Conservation (phyloP, 2,113 vertebrate species). For the Gasterosteus nipponicus region DNA sequence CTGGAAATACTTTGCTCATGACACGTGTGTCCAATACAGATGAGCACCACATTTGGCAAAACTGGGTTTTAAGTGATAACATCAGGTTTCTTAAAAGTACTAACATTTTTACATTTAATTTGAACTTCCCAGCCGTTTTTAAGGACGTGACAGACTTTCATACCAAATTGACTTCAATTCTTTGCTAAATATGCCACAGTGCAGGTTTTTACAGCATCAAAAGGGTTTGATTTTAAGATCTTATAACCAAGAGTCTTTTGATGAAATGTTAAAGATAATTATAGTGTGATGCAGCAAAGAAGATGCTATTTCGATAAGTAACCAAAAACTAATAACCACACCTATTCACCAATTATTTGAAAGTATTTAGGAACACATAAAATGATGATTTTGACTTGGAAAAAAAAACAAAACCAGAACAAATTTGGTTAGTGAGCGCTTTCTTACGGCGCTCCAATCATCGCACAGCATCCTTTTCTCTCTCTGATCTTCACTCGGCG, state of each 20-base stretch:
- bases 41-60: not conserved
- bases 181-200: not conserved
- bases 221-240: not conserved
- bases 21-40: not conserved
- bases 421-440: conserved; percentile 76
- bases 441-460: conserved; percentile 69
- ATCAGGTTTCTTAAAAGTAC: not conserved
- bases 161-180: not conserved
- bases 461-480: conserved; percentile 61
- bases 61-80: not conserved
- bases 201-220: not conserved
- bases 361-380: conserved; percentile 44
- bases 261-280: not conserved
- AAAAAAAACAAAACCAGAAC: conserved; percentile 69
- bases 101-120: too few species aligned
- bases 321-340: not conserved
- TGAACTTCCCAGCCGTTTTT: not conserved
- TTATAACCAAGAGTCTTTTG: not conserved
- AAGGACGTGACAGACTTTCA: not conserved
- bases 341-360: not conserved
- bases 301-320: not conserved
- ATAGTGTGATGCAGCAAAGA: not conserved
- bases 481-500: conserved; percentile 77
- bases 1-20: not conserved
- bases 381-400: conserved; percentile 57